Evolutionary conservation across 1,140 invertebrate genomes (phyloP).

Genomic region (Homalodisca vitripennis): DNA sequence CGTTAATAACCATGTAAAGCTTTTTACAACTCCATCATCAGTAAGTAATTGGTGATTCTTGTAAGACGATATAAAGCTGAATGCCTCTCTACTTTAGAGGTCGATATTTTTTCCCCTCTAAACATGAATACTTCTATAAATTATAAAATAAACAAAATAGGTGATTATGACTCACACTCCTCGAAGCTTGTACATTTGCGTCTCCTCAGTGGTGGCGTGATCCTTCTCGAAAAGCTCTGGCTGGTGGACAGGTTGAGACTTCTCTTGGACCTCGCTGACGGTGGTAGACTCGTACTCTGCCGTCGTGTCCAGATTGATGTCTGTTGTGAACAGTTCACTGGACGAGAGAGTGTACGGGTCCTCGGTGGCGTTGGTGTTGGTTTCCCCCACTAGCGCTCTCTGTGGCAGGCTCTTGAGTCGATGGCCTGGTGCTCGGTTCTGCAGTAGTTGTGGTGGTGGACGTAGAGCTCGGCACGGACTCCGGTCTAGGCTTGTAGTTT

Average conservation of each 20-base stretch:
- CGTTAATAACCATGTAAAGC: too few relatives aligned
- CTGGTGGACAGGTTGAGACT: conserved; percentile 43
- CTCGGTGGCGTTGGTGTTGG: conserved; percentile 39
- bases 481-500: conserved; percentile 41
- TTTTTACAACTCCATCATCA: too few relatives aligned
- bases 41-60: too few relatives aligned
- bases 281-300: conserved; percentile 48
- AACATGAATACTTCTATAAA: too few relatives aligned
- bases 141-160: too few relatives aligned
- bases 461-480: conserved; percentile 47
- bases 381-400: conserved; percentile 46
- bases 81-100: too few relatives aligned
- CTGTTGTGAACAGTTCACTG: conserved; percentile 26
- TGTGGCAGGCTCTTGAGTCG: conserved; percentile 4
- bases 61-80: too few relatives aligned
- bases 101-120: too few relatives aligned
- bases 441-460: conserved; percentile 49
- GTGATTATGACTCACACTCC: conserved; percentile 70
- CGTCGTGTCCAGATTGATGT: conserved; percentile 41
- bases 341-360: conserved; percentile 10
- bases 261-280: conserved; percentile 52
- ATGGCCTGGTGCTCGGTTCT: conserved; percentile 42
- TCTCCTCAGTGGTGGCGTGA: conserved; percentile 44
- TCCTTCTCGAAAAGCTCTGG: conserved; percentile 54
- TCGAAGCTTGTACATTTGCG: conserved; percentile 58